Percentiles rank a stretch among this genome's conserved stretches.
Evolutionary conservation across 2,888 invertebrate genomes (phyloP).

Genomic region (Xanthorhoe designata): DNA sequence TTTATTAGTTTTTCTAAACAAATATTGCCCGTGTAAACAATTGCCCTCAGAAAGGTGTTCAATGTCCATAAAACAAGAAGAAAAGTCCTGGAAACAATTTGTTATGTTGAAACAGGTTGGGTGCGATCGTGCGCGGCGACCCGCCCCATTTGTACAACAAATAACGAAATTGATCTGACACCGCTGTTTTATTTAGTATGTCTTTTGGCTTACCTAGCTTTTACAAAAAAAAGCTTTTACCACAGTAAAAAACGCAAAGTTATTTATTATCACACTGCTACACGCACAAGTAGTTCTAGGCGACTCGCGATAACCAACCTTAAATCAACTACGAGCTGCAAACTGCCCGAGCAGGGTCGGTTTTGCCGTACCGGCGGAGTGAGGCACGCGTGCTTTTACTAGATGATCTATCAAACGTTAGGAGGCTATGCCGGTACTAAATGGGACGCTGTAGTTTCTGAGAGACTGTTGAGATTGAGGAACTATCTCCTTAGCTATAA

Average conservation of each 20-base stretch:
- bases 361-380: too few species aligned
- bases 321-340: too few species aligned
- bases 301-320: too few species aligned
- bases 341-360: too few species aligned
- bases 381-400: too few species aligned
- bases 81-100: conserved; percentile 36
- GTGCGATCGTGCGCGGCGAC: conserved; percentile 39
- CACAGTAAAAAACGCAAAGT: too few species aligned
- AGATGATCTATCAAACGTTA: background rate
- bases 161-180: conserved; percentile 39
- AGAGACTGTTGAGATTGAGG: background rate
- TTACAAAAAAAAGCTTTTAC: too few species aligned
- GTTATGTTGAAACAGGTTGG: conserved; percentile 39
- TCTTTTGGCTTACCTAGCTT: too few species aligned
- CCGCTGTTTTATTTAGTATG: background rate
- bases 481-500: too few species aligned
- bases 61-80: conserved; percentile 26
- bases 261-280: too few species aligned
- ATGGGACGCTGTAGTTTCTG: background rate
- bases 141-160: conserved; percentile 41
- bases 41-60: conserved; percentile 1
- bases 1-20: background rate
- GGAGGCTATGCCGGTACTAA: background rate
- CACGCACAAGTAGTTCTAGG: too few species aligned
- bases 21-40: background rate